Base-by-base conservation (phyloP, 2,888 invertebrate species). In the Coleophora deauratella region DNA sequence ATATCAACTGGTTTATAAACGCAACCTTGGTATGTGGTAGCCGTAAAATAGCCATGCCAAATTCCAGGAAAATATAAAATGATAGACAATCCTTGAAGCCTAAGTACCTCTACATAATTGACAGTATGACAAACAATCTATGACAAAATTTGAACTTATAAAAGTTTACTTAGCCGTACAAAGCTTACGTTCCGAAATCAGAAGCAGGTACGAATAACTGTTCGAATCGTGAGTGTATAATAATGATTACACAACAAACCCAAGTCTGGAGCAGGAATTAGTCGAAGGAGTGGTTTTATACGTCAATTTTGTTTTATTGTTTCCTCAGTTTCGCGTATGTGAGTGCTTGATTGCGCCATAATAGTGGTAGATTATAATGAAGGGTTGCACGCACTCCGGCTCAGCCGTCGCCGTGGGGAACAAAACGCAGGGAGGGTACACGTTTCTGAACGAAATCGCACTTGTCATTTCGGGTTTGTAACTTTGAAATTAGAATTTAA, bases 271-370 rank as follows among this genome's bases (percentile, higher is more conserved):
- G 44, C 58, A 54, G 66, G 63, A 73, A 75, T 75, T 71, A 72
- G 72, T 73, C 59, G 67, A 72, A 72, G 71, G 72, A 75, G 73
- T 72, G 72, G 74, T 74, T 78, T 77, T 73, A 73, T 77, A 73
- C 77, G 72, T 77, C 77, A 75, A 78, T 79, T 77, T 73, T 72
- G 73, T 78, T 80, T 78, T 76, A 77, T 77, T 75, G 74, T 80
- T 77, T 77, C 81, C 77, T 76, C 68, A 73, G 78, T 75, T 78
- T 77, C 70, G 71, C 80, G 79, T 79, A 79, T 80, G 77, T 80
- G 76, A 78, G 76, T 67, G 72, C 66, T 74, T 81, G 80, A 82
- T 82, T 80, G 72, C 79, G 63, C 72, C 70, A 72, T 82, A 80
- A 82, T 77, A 71, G 75, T 63, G 69, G 70, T 69, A 72, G 70